Evolutionary conservation across 2,888 invertebrate species (phyloP).

Genomic region (Catocala fraxini): DNA sequence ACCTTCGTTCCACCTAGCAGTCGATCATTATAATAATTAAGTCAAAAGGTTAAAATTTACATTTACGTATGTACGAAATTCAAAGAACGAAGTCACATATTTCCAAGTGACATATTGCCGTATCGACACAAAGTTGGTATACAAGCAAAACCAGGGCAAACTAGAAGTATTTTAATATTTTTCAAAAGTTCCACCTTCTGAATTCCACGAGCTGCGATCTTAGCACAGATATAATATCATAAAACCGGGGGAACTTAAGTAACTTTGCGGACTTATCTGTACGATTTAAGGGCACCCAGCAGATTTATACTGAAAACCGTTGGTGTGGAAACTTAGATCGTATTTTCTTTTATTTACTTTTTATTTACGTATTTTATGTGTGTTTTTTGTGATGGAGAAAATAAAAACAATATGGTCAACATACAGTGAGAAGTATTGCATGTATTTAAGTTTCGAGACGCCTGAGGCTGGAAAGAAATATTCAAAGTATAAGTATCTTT

Average conservation of each 20-base stretch:
- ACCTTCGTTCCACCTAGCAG: no score
- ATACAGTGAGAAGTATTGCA: neutral
- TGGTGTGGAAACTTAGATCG: conserved; percentile 37
- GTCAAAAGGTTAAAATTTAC: no score
- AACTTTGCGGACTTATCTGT: conserved; percentile 48
- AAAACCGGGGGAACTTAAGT: conserved; percentile 36
- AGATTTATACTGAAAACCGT: conserved; percentile 41
- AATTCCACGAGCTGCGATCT: conserved; percentile 37
- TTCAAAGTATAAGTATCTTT: no score
- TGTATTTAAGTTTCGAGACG: no score
- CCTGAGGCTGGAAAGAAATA: no score
- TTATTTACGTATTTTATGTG: conserved; percentile 31
- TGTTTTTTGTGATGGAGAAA: conserved; percentile 15
- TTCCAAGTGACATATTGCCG: neutral
- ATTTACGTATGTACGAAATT: neutral
- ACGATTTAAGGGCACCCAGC: conserved; percentile 47
- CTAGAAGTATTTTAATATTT: conserved; percentile 30
- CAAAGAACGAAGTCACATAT: neutral
- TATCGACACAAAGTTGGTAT: neutral
- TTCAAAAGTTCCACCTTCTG: conserved; percentile 24
- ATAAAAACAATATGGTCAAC: conserved; percentile 16
- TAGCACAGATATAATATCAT: conserved; percentile 42
- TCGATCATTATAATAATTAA: no score
- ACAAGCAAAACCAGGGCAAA: conserved; percentile 18
- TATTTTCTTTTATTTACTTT: conserved; percentile 50